These are phyloP conservation scores for Drosophila differens DNA, from an alignment of 2,888 invertebrate species.

Conservation along the genomic window DNA sequence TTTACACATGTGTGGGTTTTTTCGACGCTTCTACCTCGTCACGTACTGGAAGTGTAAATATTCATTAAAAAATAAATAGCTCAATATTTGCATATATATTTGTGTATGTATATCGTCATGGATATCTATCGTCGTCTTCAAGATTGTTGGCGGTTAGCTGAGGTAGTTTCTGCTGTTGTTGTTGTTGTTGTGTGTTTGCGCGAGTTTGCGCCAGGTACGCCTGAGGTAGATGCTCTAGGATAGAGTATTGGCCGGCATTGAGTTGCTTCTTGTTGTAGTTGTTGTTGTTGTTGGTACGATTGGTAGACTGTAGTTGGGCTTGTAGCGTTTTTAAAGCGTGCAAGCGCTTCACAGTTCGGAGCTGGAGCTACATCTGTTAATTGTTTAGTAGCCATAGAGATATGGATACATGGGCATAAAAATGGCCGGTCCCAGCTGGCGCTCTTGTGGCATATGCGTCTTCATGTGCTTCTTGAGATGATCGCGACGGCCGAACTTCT, in stretches of 20 bases:
- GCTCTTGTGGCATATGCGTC: slow-evolving; percentile 90
- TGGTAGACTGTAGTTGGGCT: slow-evolving; percentile 22
- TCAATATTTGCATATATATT: slow-evolving; percentile 73
- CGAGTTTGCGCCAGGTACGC: slow-evolving; percentile 75
- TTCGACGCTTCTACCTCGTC: slow-evolving; percentile 58
- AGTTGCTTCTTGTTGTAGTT: slow-evolving; percentile 21
- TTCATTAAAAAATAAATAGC: slow-evolving; percentile 77
- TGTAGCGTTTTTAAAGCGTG: slow-evolving; percentile 72
- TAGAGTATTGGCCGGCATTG: slow-evolving; percentile 56
- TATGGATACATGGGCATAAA: slow-evolving; percentile 88
- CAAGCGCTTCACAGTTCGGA: slow-evolving; percentile 71
- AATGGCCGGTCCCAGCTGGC: slow-evolving; percentile 88
- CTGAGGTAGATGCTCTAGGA: slow-evolving; percentile 69
- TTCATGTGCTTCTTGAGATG: slow-evolving; percentile 97
- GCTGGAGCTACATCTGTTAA: slow-evolving; percentile 31
- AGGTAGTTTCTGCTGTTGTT: slow-evolving; percentile 38
- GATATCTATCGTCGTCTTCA: slow-evolving; percentile 17
- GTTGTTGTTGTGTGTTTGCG: slow-evolving; percentile 48
- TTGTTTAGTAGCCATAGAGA: slow-evolving; percentile 87
- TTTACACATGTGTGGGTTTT: slow-evolving; percentile 75
- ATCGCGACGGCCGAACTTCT: slow-evolving; percentile 96
- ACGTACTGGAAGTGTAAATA: slow-evolving; percentile 78
- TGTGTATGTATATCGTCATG: slow-evolving; percentile 16
- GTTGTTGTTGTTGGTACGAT: slow-evolving; percentile 13
- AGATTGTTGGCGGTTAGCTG: slow-evolving; percentile 34